Percentiles rank a stretch among this genome's conserved stretches.
These are phyloP conservation scores for Synergus gifuensis DNA, from an alignment of 2,888 invertebrate genomes.

Conservation along the genomic window DNA sequence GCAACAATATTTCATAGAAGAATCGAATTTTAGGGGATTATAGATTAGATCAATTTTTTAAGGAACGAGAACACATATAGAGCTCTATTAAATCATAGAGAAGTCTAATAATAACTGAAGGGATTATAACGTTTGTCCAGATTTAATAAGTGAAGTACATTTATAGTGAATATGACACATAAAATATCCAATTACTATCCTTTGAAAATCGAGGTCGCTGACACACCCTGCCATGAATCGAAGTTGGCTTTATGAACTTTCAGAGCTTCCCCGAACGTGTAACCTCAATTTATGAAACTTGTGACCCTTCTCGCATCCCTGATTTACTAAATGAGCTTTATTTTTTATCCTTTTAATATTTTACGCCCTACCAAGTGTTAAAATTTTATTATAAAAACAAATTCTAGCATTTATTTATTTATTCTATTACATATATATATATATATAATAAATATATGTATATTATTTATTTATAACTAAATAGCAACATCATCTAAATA, in stretches of 20 bases:
- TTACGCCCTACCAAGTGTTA: background rate
- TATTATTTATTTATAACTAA: too few species aligned
- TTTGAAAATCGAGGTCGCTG: slow-evolving; percentile 9
- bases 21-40: background rate
- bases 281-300: slow-evolving; percentile 33
- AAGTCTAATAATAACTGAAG: background rate
- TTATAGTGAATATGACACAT: background rate
- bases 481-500: background rate
- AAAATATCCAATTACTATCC: slow-evolving; percentile 22
- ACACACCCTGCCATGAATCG: slow-evolving; percentile 18
- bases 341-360: slow-evolving; percentile 29
- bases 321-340: background rate
- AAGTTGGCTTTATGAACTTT: slow-evolving; percentile 27
- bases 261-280: slow-evolving; percentile 34
- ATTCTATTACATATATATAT: too few species aligned
- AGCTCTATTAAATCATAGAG: too few species aligned
- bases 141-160: background rate
- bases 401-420: too few species aligned
- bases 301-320: background rate
- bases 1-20: background rate
- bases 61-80: too few species aligned
- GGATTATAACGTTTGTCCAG: background rate
- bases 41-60: background rate
- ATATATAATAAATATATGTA: too few species aligned
- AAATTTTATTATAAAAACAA: background rate